Percentiles rank a stretch among this genome's conserved stretches.
These are phyloP conservation scores for Polietes domitor DNA, from an alignment of 2,888 invertebrate genomes.

Conservation along the genomic window DNA sequence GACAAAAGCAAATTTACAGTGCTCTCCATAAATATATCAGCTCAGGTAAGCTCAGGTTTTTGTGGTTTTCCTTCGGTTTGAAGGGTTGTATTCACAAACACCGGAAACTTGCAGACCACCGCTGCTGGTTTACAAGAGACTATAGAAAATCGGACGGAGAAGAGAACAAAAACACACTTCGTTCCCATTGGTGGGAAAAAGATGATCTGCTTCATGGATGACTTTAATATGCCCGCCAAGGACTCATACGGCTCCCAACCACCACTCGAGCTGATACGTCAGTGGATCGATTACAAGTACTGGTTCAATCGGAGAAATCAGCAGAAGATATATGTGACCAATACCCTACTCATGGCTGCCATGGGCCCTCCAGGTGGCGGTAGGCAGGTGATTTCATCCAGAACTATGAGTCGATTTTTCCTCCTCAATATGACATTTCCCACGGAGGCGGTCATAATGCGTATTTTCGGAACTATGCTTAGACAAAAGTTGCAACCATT, in stretches of 20 bases:
- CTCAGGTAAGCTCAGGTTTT: conserved; percentile 82
- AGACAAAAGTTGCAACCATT: conserved; percentile 89
- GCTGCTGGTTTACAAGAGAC: conserved; percentile 92
- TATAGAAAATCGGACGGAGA: conserved; percentile 92
- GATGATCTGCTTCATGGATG: conserved; percentile 94
- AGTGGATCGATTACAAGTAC: conserved; percentile 94
- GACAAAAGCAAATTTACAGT: conserved; percentile 83
- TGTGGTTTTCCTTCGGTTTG: conserved; percentile 1
- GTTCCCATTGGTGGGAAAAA: conserved; percentile 91
- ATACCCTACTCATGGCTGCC: conserved; percentile 89
- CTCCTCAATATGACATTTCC: conserved; percentile 92
- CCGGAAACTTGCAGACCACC: conserved; percentile 83
- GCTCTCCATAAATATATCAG: conserved; percentile 92
- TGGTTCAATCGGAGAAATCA: conserved; percentile 94
- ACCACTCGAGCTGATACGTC: conserved; percentile 90
- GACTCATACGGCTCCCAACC: conserved; percentile 95
- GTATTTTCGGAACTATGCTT: conserved; percentile 93
- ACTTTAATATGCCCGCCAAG: conserved; percentile 95
- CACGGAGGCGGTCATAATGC: conserved; percentile 87
- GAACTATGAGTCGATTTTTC: conserved; percentile 90
- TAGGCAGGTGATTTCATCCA: conserved; percentile 88
- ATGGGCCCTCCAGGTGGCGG: conserved; percentile 95
- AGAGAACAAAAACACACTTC: conserved; percentile 92
- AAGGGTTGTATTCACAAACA: background rate
- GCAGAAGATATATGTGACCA: conserved; percentile 88